A percentile compares a stretch with the other conserved stretches of the same genome.
phyloP scores from a whole-genome alignment of 2,888 invertebrate species.

The Machimus atricapillus region DNA sequence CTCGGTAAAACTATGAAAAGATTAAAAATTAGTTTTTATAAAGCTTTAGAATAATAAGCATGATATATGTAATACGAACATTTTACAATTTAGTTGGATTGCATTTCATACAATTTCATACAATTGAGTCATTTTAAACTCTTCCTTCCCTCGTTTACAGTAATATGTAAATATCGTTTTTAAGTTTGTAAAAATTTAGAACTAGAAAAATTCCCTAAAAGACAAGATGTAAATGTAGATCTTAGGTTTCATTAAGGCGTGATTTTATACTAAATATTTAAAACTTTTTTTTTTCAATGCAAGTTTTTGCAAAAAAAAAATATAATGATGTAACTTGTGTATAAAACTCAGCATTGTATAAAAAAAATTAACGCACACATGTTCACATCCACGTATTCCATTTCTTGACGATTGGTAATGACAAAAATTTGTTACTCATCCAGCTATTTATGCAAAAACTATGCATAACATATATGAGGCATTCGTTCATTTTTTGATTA shows the following conservation, averaged over 20 bases:
- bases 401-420: not conserved
- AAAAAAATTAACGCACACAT: not conserved
- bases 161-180: slow-evolving; percentile 10
- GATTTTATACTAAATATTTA: not conserved
- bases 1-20: not conserved
- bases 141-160: not conserved
- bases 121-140: not conserved
- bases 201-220: not conserved
- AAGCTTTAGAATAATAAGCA: not conserved
- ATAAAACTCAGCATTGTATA: not conserved
- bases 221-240: not conserved
- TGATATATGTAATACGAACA: not conserved
- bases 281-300: not conserved
- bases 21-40: not conserved
- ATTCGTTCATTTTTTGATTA: not conserved
- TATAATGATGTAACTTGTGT: not conserved
- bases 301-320: not conserved
- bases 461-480: not conserved
- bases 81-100: not conserved
- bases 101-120: not conserved
- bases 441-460: not conserved
- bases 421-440: not conserved
- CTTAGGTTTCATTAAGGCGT: slow-evolving; percentile 26
- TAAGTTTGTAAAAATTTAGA: slow-evolving; percentile 16
- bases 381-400: not conserved